A percentile compares a stretch with the other conserved stretches of the same genome.
Evolutionary conservation across 1,140 invertebrate genomes (phyloP).

Genomic region (Temnothorax nylanderi): DNA sequence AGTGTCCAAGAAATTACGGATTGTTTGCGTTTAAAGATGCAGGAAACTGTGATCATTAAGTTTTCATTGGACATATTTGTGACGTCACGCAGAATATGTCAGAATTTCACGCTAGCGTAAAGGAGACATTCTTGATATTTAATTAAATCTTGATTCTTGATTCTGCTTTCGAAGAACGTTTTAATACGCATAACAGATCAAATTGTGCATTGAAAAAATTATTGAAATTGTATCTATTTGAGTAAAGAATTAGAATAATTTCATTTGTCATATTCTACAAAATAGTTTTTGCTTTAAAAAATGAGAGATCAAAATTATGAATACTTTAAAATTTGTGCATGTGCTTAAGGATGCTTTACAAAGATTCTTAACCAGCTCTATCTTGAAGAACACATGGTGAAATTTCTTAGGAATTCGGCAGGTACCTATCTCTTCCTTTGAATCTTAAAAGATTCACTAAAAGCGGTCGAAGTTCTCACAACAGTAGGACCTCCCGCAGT

Average conservation of each 20-base stretch:
- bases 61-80: background rate
- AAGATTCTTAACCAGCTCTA: background rate
- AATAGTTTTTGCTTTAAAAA: background rate
- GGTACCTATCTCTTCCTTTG: constrained; percentile 21
- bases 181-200: background rate
- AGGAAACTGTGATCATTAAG: background rate
- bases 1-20: background rate
- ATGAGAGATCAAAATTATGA: background rate
- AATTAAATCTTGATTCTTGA: background rate
- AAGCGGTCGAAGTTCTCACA: constrained; percentile 71
- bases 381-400: constrained; percentile 12
- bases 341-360: background rate
- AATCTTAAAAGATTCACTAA: constrained; percentile 8
- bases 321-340: background rate
- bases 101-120: background rate
- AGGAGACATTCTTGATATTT: background rate
- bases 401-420: constrained; percentile 14
- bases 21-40: constrained; percentile 21
- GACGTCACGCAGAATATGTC: background rate
- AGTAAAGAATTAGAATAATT: background rate
- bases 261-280: background rate
- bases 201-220: background rate
- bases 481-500: constrained; percentile 65
- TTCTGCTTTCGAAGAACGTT: background rate
- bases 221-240: background rate